These are phyloP conservation scores for Sclerurus mexicanus DNA, from an alignment of 2,113 vertebrate genomes.

Conservation along the genomic window DNA sequence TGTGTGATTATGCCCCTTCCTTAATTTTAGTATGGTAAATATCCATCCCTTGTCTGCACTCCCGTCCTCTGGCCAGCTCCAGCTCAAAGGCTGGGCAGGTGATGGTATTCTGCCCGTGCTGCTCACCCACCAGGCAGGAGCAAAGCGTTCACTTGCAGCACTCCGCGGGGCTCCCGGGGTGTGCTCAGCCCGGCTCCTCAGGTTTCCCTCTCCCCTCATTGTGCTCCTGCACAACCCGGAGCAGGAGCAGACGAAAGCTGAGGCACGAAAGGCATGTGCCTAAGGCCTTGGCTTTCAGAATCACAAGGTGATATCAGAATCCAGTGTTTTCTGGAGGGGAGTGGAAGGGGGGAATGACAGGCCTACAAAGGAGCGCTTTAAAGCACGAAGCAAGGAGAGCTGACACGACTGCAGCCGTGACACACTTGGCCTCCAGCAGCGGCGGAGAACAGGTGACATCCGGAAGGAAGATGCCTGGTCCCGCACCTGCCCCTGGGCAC, in stretches of 20 bases:
- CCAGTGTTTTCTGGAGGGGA: not conserved
- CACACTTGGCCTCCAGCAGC: not conserved
- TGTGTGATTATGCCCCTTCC: not conserved
- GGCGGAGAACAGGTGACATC: not conserved
- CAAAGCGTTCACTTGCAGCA: not conserved
- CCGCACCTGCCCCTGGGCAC: not conserved
- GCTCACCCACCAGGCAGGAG: not conserved
- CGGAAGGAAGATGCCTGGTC: not conserved
- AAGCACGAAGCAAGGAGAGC: not conserved
- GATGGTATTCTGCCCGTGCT: not conserved
- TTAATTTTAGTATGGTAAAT: not conserved
- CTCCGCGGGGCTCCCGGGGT: not conserved
- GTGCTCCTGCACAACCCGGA: not conserved
- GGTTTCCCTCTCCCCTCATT: slow-evolving; percentile 9
- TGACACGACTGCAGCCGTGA: not conserved
- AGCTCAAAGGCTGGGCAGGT: not conserved
- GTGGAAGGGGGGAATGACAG: not conserved
- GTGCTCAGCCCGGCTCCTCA: not conserved
- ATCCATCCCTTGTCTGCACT: not conserved
- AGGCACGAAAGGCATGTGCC: slow-evolving; percentile 57
- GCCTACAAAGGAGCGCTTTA: not conserved
- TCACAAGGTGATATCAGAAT: slow-evolving; percentile 5
- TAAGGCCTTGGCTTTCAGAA: slow-evolving; percentile 52
- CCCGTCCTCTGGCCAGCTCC: not conserved
- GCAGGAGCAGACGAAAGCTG: slow-evolving; percentile 30